Conservation (phyloP, 2,888 invertebrate genomes). For the Sabatieria punctata region DNA sequence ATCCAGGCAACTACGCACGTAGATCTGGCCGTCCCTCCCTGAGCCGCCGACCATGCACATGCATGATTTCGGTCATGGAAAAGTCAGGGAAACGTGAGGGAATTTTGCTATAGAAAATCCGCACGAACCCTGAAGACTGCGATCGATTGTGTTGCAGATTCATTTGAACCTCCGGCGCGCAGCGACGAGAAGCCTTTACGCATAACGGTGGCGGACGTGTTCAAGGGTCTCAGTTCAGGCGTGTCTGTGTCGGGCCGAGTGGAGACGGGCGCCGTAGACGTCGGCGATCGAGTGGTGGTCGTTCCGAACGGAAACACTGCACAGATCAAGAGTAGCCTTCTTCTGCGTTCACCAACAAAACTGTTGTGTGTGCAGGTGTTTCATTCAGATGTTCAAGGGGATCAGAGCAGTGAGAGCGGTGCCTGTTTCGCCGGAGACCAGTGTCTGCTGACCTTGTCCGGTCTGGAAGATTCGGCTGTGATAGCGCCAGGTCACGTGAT, state of each 20-base stretch:
- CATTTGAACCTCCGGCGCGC: conserved; percentile 66
- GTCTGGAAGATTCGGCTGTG: conserved; percentile 38
- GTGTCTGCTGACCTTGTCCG: conserved; percentile 54
- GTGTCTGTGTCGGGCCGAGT: conserved; percentile 74
- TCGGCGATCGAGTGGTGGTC: conserved; percentile 68
- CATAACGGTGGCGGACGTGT: conserved; percentile 81
- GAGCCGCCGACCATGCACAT: no score
- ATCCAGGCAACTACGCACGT: no score
- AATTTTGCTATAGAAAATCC: no score
- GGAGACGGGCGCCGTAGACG: conserved; percentile 66
- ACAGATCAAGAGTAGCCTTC: conserved; percentile 57
- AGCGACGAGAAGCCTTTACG: conserved; percentile 72
- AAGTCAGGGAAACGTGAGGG: no score
- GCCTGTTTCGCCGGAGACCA: conserved; percentile 82
- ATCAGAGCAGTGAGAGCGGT: conserved; percentile 50
- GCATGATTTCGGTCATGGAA: no score
- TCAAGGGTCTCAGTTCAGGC: conserved; percentile 60
- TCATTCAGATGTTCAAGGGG: conserved; percentile 45
- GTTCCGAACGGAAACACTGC: conserved; percentile 67
- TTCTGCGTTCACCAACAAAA: no score
- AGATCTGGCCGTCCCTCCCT: no score
- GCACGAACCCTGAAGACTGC: no score
- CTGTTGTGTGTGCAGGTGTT: no score
- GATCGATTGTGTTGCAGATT: conserved; percentile 40
- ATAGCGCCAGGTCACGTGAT: conserved; percentile 67